Base-by-base conservation (phyloP, 2,888 invertebrate genomes). In the Miltochrista miniata region DNA sequence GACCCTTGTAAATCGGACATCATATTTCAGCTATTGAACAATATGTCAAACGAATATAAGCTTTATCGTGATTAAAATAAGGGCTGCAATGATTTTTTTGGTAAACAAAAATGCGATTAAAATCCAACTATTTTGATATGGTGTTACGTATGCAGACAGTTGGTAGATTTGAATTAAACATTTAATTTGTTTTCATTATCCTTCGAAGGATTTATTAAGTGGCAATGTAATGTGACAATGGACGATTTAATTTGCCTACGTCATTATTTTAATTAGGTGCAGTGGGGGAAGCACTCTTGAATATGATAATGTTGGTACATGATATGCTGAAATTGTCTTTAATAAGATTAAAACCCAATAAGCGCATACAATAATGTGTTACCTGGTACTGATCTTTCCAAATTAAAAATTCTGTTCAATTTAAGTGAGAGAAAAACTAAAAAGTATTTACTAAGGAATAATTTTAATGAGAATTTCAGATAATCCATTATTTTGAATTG, bases 111-210 rank as follows among this genome's bases (percentile, higher is more conserved):
- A 45, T 41, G 42, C 54, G 48, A 31, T n/a, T 45, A 59, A 60
- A 46, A 64, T 58, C 59, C 64, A 48, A 57, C 51, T 51, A 48
- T 63, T 58, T 76, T 68, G 74, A 71, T 69, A 71, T 59, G 68
- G 80, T 77, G 83, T 82, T 78, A 74, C 86, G 78, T 85, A 86
- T 81, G 51, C 52, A 72, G 70, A 75, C 88, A 85, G 87, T 88
- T 88, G 84, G 84, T 79, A 66, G 76, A 64, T 79, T 81, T 85
- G 85, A 87, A 90, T 88, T 83, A 85, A 84, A 87, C 84, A 84
- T 89, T 89, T 87, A 88, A 90, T 90, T 88, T 87, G 87, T 87
- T 87, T 88, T 74, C 79, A 80, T 85, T 87, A 77, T 85, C 77
- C 74, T 56, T 57, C 70, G 72, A 54, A 66, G 78, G 77, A 81